Conservation (phyloP, 2,113 vertebrate species). For the Tretioscincus oriximinensis region DNA sequence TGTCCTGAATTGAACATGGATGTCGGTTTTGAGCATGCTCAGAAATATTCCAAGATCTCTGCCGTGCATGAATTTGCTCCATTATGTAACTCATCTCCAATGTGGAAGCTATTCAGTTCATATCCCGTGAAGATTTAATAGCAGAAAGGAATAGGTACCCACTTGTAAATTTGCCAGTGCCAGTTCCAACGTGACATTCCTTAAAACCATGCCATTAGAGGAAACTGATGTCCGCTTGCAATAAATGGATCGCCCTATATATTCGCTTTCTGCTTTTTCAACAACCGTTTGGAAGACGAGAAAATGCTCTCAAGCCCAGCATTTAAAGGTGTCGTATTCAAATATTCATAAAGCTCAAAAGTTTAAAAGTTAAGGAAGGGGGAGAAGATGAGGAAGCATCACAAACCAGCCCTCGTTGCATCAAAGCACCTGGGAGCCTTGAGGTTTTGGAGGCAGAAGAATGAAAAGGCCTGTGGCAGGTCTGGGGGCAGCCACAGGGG, state of each 20-base stretch:
- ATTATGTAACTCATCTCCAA: not conserved
- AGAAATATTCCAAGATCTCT: not conserved
- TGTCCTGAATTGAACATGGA: not conserved
- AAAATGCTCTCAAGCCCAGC: not conserved
- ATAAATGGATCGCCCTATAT: not conserved
- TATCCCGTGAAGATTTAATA: not conserved
- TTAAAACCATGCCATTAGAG: conserved; percentile 1
- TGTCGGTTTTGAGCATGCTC: not conserved
- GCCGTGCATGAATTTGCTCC: not conserved
- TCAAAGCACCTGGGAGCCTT: not conserved
- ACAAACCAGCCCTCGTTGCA: not conserved
- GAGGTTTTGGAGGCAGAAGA: not conserved
- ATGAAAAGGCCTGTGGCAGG: not conserved
- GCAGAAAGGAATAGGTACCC: not conserved
- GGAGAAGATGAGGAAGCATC: not conserved
- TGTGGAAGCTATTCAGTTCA: not conserved
- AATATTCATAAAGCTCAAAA: conserved; percentile 3
- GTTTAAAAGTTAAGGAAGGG: not conserved
- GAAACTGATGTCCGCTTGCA: not conserved
- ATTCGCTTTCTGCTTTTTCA: not conserved
- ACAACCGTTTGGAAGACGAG: not conserved
- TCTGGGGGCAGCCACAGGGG: not conserved
- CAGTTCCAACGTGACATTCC: not conserved
- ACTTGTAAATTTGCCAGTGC: not conserved
- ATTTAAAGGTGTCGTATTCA: not conserved